Conservation (phyloP, 2,888 invertebrate genomes). For the Pammene aurita region DNA sequence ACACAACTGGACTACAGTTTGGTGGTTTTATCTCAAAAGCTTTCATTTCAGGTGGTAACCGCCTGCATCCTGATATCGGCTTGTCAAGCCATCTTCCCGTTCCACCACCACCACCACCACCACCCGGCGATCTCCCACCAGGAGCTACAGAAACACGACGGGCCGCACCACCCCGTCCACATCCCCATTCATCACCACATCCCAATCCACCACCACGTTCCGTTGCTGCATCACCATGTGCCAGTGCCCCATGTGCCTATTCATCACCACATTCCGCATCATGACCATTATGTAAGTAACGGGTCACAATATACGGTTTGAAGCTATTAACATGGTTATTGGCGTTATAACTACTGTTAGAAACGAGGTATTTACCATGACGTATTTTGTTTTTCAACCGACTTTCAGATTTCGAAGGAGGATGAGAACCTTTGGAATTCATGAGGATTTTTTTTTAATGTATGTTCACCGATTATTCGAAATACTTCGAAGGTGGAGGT, state of each 20-base stretch:
- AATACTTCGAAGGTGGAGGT: too few relatives aligned
- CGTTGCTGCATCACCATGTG: conserved; percentile 36
- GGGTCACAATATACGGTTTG: too few relatives aligned
- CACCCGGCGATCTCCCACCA: conserved; percentile 75
- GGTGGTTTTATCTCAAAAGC: too few relatives aligned
- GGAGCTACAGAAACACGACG: conserved; percentile 70
- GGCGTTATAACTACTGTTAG: too few relatives aligned
- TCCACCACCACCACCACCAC: conserved; percentile 64
- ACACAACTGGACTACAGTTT: too few relatives aligned
- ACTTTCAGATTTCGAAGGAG: too few relatives aligned
- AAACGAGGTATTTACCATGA: too few relatives aligned
- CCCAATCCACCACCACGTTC: conserved; percentile 56
- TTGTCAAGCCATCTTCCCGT: conserved; percentile 72
- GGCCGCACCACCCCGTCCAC: conserved; percentile 61
- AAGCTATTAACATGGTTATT: too few relatives aligned
- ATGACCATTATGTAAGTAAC: conserved; percentile 74
- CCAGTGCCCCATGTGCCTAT: conserved; percentile 48
- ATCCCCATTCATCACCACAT: conserved; percentile 59
- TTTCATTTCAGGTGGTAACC: conserved; percentile 58
- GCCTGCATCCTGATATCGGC: conserved; percentile 62
- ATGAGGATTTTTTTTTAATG: too few relatives aligned
- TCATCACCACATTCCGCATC: conserved; percentile 52
- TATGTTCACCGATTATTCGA: too few relatives aligned
- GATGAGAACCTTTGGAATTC: too few relatives aligned
- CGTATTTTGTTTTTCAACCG: too few relatives aligned